Evolutionary conservation across 2,888 invertebrate genomes (phyloP), one percentile per base, ranked within the genome.

Genomic region (Polymixis flavicincta): DNA sequence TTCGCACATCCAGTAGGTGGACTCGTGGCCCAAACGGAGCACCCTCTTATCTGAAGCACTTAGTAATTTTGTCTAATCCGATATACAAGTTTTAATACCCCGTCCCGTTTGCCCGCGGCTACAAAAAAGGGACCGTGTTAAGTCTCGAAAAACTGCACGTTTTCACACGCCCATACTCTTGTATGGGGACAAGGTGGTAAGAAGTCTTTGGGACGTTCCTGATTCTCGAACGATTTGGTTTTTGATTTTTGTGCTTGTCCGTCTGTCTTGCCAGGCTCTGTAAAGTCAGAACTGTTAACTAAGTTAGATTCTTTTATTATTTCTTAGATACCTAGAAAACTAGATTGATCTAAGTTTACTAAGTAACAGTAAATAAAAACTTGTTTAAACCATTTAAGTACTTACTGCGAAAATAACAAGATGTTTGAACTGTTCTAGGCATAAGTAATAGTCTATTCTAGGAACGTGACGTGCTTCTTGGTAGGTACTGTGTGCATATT

Each of bases 41-140:
- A 86, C 92, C 92, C 94, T 92, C 93, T 94, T 92, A 93, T 92
- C 93, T 92, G 91, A 87, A 92, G 94, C 94, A 95, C 95, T 96
- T 95, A 95, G 95, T 95, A 94, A 95, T 95, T 95, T 95, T 92
- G 88, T 93, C 93, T 96, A 95, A 96, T 95, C 96, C 95, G 93
- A 93, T 93, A 92, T 92, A 95, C 94, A 96, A 96, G 95, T 96
- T 96, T 96, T 95, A 96, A 95, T 94, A 92, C 94, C 93, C 91
- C 83, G 90, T 85, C 91, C 91, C 91, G 89, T 92, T 90, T 91
- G 93, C 95, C 92, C 92, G 93, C 92, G 93, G 95, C 94, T 89
- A 87, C 92, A 92, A 95, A 95, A 96, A 96, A 96, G 95, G 95
- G 95, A 94, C 92, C 90, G 86, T 89, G 91, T 87, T 94, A 95